Conservation (phyloP, 2,888 invertebrate genomes). For the Suillia variegata region DNA sequence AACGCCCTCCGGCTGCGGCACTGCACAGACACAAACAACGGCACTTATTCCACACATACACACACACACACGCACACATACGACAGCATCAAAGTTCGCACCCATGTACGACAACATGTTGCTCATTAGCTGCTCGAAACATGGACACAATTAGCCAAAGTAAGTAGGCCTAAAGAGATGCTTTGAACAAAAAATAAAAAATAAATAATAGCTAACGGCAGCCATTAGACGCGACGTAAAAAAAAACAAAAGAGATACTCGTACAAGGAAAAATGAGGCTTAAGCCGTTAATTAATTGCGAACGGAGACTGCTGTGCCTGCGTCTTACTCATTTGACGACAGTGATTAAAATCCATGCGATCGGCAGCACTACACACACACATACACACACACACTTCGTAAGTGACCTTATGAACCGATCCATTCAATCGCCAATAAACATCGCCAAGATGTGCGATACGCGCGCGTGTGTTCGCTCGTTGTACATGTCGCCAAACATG, state of each 20-base stretch:
- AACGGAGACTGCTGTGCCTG: neutral
- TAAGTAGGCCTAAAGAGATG: neutral
- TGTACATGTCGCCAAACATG: neutral
- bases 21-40: neutral
- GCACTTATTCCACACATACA: neutral
- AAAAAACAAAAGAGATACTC: no score
- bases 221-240: neutral
- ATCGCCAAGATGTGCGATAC: slow-evolving; percentile 3
- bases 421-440: slow-evolving; percentile 1
- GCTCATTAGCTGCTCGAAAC: neutral
- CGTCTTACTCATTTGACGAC: neutral
- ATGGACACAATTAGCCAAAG: slow-evolving; percentile 3
- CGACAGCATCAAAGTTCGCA: neutral
- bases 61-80: neutral
- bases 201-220: no score
- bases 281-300: neutral
- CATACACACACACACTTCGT: neutral
- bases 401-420: neutral
- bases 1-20: no score
- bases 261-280: neutral
- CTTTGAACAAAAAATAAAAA: no score
- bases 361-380: neutral
- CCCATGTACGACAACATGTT: neutral
- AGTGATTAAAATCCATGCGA: neutral
- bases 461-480: neutral